These are phyloP conservation scores for Orchestia grillus DNA, from an alignment of 1,140 invertebrate species.

Conservation along the genomic window DNA sequence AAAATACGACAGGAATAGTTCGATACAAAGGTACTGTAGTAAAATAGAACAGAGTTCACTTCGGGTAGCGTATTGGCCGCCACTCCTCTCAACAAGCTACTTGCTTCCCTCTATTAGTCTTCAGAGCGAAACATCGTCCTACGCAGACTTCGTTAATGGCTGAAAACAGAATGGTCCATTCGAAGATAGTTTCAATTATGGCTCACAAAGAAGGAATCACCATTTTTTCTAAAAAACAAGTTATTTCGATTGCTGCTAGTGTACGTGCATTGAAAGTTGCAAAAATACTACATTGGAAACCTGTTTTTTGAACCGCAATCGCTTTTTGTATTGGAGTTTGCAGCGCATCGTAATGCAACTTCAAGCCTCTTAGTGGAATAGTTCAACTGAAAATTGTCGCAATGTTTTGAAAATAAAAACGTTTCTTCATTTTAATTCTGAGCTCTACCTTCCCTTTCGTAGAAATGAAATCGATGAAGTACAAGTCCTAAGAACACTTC, in stretches of 20 bases:
- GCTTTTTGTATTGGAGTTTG: too few species aligned
- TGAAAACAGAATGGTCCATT: neutral
- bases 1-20: constrained; percentile 35
- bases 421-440: neutral
- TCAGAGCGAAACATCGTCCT: neutral
- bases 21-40: constrained; percentile 34
- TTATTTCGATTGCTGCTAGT: neutral
- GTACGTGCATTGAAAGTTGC: neutral
- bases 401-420: too few species aligned
- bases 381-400: too few species aligned
- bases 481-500: too few species aligned
- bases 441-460: neutral
- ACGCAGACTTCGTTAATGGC: neutral
- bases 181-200: neutral
- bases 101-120: neutral
- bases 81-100: neutral
- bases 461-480: too few species aligned
- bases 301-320: too few species aligned
- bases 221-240: neutral
- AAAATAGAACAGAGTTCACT: constrained; percentile 17
- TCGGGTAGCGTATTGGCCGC: neutral
- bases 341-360: too few species aligned
- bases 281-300: neutral
- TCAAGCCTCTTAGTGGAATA: too few species aligned
- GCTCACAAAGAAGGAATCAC: neutral